Conservation (phyloP, 1,140 invertebrate species). For the Drosophila neocordata region DNA sequence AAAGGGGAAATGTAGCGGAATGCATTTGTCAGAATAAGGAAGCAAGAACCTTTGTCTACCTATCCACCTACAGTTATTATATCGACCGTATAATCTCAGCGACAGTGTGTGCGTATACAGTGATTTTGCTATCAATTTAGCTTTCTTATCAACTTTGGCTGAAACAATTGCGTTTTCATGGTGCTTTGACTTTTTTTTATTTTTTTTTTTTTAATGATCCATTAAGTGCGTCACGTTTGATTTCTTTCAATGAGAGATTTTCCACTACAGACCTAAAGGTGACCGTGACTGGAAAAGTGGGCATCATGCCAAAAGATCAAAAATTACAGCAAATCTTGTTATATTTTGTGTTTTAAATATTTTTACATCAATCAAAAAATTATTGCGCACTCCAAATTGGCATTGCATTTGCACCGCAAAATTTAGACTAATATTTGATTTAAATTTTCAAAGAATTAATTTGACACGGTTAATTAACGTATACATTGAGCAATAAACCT, state of each 20-base stretch:
- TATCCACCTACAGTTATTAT: not conserved
- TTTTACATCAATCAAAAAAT: conserved; percentile 4
- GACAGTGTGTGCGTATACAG: not conserved
- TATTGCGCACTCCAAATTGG: too few relatives aligned
- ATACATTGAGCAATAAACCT: too few relatives aligned
- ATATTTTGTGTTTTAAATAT: not conserved
- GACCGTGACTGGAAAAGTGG: conserved; percentile 25
- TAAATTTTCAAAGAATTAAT: not conserved
- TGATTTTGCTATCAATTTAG: conserved; percentile 8
- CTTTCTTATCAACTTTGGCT: conserved; percentile 1
- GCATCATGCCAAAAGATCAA: conserved; percentile 19
- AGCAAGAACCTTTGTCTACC: conserved; percentile 1
- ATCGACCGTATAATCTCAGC: not conserved
- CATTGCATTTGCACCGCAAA: too few relatives aligned
- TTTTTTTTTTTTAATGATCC: not conserved
- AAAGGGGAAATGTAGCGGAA: not conserved
- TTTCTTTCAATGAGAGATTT: not conserved
- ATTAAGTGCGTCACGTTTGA: conserved; percentile 16
- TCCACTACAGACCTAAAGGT: not conserved
- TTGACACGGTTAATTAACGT: too few relatives aligned
- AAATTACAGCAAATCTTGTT: not conserved
- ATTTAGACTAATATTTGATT: not conserved
- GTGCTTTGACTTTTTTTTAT: conserved; percentile 26
- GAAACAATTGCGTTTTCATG: conserved; percentile 37
- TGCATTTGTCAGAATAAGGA: not conserved